These are phyloP conservation scores for Amiota communis DNA, from an alignment of 2,888 invertebrate species.

Conservation along the genomic window DNA sequence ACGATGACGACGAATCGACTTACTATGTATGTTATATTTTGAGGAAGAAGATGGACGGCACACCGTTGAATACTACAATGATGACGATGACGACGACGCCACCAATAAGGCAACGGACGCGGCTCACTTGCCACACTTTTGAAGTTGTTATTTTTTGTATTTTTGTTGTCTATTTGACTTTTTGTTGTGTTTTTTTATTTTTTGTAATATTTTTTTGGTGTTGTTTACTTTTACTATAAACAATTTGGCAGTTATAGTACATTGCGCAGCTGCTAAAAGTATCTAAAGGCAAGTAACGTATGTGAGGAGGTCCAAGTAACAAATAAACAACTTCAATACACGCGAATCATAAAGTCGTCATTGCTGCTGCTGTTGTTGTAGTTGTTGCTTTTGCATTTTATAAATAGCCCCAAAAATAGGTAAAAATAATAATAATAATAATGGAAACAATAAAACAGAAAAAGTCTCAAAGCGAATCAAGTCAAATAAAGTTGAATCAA, in stretches of 20 bases:
- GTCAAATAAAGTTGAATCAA: not conserved
- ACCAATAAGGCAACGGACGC: constrained; percentile 37
- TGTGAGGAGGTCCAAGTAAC: not conserved
- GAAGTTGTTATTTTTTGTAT: constrained; percentile 48
- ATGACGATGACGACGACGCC: not conserved
- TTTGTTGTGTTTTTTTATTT: constrained; percentile 32
- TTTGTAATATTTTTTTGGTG: constrained; percentile 29
- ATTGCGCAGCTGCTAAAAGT: constrained; percentile 2
- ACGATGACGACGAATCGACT: not conserved
- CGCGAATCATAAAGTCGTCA: not conserved
- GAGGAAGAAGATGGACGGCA: not conserved
- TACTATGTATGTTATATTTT: too few species aligned
- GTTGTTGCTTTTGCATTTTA: constrained; percentile 10
- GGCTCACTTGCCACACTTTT: constrained; percentile 60
- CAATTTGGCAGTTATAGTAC: constrained; percentile 54
- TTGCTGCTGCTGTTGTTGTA: too few species aligned
- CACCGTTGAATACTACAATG: not conserved
- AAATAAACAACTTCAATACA: not conserved
- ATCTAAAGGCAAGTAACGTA: not conserved
- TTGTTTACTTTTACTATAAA: constrained; percentile 54
- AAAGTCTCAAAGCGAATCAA: constrained; percentile 3
- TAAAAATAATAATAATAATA: constrained; percentile 16
- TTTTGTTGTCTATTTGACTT: constrained; percentile 12
- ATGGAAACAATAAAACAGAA: too few species aligned
- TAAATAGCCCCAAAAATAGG: constrained; percentile 20